These are phyloP conservation scores for Ctenochaetus hawaiiensis DNA, from an alignment of 2,797 vertebrate genomes.

Conservation along the genomic window DNA sequence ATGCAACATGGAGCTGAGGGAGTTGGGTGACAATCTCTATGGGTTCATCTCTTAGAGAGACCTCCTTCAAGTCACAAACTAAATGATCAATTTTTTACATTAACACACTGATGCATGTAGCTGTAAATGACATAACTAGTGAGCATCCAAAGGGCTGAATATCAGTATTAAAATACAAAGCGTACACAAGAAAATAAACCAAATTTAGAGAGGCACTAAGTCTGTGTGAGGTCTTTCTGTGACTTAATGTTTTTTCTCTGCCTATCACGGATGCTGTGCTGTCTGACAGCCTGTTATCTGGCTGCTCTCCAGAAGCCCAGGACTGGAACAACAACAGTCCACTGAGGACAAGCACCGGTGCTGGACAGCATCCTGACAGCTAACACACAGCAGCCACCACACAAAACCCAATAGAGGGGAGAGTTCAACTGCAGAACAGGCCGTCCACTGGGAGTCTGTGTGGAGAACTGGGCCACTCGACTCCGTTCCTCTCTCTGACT, in stretches of 20 bases:
- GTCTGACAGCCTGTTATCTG: constrained; percentile 43
- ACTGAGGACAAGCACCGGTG: constrained; percentile 65
- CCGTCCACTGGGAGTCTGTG: constrained; percentile 50
- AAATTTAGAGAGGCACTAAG: neutral
- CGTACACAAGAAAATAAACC: neutral
- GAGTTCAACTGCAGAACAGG: constrained; percentile 61
- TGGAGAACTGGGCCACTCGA: constrained; percentile 52
- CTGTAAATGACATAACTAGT: neutral
- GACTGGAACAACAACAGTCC: constrained; percentile 79
- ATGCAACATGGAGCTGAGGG: neutral
- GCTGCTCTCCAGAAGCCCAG: constrained; percentile 78
- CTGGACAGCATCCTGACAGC: constrained; percentile 86
- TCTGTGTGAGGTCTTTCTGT: neutral
- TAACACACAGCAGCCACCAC: constrained; percentile 66
- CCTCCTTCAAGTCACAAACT: neutral
- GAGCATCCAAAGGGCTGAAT: neutral
- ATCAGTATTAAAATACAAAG: too few species aligned
- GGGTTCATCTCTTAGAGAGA: neutral
- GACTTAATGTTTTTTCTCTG: constrained; percentile 1
- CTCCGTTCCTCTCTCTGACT: constrained; percentile 46
- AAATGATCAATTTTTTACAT: neutral
- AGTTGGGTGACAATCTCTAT: neutral
- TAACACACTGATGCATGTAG: neutral
- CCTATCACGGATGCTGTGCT: constrained; percentile 27
- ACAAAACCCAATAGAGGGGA: constrained; percentile 21